Evolutionary conservation across 92 coral and sea anemone genomes (phyloP), one percentile per base, ranked within the genome.

Genomic region (Umimayanthus chanpuru): DNA sequence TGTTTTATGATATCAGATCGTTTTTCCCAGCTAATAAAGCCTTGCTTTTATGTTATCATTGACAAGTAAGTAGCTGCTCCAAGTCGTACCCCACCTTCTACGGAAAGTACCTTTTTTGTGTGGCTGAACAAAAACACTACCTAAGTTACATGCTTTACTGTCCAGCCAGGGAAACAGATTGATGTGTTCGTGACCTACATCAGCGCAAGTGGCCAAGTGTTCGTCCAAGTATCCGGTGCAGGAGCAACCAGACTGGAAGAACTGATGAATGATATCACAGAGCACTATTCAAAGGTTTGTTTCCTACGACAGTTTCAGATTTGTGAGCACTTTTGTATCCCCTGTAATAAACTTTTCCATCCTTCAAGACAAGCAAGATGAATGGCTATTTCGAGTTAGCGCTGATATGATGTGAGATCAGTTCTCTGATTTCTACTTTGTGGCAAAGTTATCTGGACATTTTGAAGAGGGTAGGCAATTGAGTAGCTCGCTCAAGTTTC

Each of bases 211-310:
- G 98, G 97, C 26, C 73, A 80, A 43, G 84, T 96, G 28, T 96
- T 91, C 53, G 91, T 96, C 28, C 99, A 96, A 73, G 89, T 96
- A 32, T 92, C 96, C 29, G 96, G 97, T 14, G 96, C 96, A 28
- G 99, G 99, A 5, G 88, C 90, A 30, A 93, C 91, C 15, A 90
- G 99, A 23, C 86, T 96, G 89, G 96, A 93, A 16, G 99, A 61
- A 61, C 25, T 23, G 78, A 74, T 74, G 78, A 74, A 79, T 79
- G 92, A 85, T 66, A 93, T 96, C 18, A 92, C 95, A n/a, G 98
- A 96, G 36, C 98, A 95, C 85, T 96, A 96, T 88, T 93, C 96
- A 40, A 92, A 90, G 96, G 99, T 96, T 36, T 1, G 85, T 36
- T 38, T 30, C 56, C 36, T 15, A 1, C 14, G 3, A n/a, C 73